Conservation (phyloP, 2,888 invertebrate genomes). For the Rhagophthalmus giganteus region DNA sequence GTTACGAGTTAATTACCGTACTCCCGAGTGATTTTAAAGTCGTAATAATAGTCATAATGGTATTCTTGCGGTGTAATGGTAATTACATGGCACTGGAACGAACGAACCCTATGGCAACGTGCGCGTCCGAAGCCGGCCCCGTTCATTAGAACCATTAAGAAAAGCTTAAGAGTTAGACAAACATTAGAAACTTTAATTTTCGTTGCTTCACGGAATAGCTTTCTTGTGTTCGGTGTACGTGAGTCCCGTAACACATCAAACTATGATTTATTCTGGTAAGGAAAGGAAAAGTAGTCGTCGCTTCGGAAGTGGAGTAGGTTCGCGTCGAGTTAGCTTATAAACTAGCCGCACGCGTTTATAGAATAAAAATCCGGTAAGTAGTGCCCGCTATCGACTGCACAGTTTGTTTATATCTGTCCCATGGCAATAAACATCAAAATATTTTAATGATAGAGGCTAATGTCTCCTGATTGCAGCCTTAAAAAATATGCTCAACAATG, state of each 20-base stretch:
- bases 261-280: conserved; percentile 11
- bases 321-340: conserved; percentile 5
- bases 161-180: not conserved
- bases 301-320: conserved; percentile 10
- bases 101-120: not conserved
- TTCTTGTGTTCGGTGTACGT: conserved; percentile 3
- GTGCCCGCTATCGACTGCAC: too few relatives aligned
- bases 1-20: not conserved
- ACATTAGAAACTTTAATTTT: not conserved
- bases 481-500: too few relatives aligned
- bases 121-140: not conserved
- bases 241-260: conserved; percentile 11
- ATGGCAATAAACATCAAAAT: too few relatives aligned
- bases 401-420: too few relatives aligned
- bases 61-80: not conserved
- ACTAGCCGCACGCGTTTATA: too few relatives aligned
- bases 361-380: too few relatives aligned
- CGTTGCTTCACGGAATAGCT: not conserved
- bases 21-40: too few relatives aligned
- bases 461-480: too few relatives aligned
- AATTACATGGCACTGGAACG: not conserved
- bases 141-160: not conserved
- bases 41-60: not conserved
- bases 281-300: conserved; percentile 14
- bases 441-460: too few relatives aligned